Base-by-base conservation (phyloP, 2,888 invertebrate genomes). In the Pecten maximus region DNA sequence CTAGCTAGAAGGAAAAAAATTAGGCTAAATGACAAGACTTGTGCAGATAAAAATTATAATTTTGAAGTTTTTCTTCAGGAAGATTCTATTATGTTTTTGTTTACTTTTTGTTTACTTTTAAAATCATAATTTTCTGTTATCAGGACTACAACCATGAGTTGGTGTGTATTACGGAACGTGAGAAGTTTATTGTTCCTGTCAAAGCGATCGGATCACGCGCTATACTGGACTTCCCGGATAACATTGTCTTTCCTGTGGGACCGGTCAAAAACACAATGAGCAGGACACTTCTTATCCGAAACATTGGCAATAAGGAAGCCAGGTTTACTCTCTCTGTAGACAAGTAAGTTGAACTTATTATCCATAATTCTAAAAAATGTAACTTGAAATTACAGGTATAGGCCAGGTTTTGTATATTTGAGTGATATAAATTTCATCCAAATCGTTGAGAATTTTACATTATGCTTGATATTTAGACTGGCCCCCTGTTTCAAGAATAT, bases 181-280 rank as follows among this genome's bases (percentile, higher is more conserved):
- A 97, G 91, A 96, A 96, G 95, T 97, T 96, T 92, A 94, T 96
- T n/a, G 96, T 97, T 4, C 97, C 97, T 2, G 96, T 97, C 15
- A 92, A 95, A 97, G 97, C 97, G 8, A 96, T 98, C 87, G 97
- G 97, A 40, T 97, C 97, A 0, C 95, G 98, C 92, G 97, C 97
- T 0, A 95, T 98, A 23, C 95, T 98, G 8, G 97, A 97, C 94
- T 97, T 98, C 92, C 98, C 98, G 0, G 98, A 98, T 96, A 94
- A 96, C 28, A 97, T 98, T 40, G 96, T 96, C 74, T 95, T 98
- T 92, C 97, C 97, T 16, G 95, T 96, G 35, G 97, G 97, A n/a
- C 97, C 97, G 0, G 97, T 98, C 0, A 97, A 97, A 94, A 97
- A 97, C 88, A 89, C 96, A 10, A 97, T 97, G 4, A 96, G 97